phyloP scores from a whole-genome alignment of 2,888 invertebrate genomes.

The Chydorus sphaericus region DNA sequence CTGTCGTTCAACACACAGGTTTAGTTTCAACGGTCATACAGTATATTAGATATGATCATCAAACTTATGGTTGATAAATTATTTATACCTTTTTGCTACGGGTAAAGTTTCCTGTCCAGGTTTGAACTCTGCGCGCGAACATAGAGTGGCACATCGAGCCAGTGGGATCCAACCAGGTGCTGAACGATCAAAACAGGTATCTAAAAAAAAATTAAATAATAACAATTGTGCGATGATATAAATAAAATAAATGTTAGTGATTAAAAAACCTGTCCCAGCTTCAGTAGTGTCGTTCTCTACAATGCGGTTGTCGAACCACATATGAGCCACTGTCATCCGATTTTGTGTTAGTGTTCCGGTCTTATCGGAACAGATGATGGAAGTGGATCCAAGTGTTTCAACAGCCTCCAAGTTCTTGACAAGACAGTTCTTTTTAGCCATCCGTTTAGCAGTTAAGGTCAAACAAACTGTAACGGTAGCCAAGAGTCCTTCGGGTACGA shows the following conservation, averaged over 20 bases:
- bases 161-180: constrained; percentile 46
- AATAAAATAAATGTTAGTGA: too few relatives aligned
- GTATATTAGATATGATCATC: too few relatives aligned
- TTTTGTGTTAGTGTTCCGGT: constrained; percentile 98
- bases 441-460: constrained; percentile 95
- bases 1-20: too few relatives aligned
- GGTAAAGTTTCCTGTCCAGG: constrained; percentile 32
- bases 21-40: too few relatives aligned
- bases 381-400: constrained; percentile 95
- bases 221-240: too few relatives aligned
- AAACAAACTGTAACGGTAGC: constrained; percentile 96
- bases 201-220: too few relatives aligned
- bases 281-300: constrained; percentile 98
- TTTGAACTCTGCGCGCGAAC: constrained; percentile 21
- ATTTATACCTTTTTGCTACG: too few relatives aligned
- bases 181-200: constrained; percentile 23
- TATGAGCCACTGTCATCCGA: constrained; percentile 97
- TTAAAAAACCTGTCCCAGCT: constrained; percentile 64
- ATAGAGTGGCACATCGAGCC: constrained; percentile 25
- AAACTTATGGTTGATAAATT: too few relatives aligned
- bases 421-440: constrained; percentile 97
- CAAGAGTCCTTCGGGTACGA: constrained; percentile 95
- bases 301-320: constrained; percentile 98
- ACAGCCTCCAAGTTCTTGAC: constrained; percentile 99
- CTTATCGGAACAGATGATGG: constrained; percentile 99